phyloP scores from a whole-genome alignment of 2,113 vertebrate species.

The Loxodonta africana region DNA sequence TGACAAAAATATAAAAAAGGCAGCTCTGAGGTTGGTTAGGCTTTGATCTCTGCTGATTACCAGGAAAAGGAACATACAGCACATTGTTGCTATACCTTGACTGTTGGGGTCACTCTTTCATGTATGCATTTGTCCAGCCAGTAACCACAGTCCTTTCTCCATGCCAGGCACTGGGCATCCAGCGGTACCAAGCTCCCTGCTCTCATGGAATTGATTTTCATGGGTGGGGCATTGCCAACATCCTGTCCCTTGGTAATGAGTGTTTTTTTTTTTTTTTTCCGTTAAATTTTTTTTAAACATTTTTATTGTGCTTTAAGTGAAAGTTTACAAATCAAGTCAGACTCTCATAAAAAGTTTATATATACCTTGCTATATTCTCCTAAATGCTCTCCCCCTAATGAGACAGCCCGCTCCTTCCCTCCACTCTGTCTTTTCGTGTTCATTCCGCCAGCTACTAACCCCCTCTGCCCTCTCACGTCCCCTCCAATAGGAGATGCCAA shows the following conservation, averaged over 20 bases:
- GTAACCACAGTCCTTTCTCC: not conserved
- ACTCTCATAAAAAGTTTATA: not conserved
- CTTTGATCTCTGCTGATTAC: accelerated
- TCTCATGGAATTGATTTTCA: not conserved
- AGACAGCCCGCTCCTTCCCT: too few relatives aligned
- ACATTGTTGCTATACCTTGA: too few relatives aligned
- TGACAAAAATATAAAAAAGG: too few relatives aligned
- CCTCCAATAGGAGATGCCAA: too few relatives aligned
- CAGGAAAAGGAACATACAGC: accelerated
- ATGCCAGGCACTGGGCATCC: accelerated
- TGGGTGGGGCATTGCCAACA: accelerated
- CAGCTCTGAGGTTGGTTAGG: not conserved
- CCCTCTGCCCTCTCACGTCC: too few relatives aligned
- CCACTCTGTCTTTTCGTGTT: too few relatives aligned
- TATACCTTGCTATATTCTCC: too few relatives aligned
- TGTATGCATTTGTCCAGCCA: not conserved
- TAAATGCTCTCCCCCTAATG: too few relatives aligned
- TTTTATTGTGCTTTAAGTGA: not conserved
- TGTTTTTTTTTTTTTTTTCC: not conserved
- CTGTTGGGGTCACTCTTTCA: accelerated
- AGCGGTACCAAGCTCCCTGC: not conserved
- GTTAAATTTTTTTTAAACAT: not conserved
- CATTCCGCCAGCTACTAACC: too few relatives aligned
- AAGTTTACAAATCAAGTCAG: not conserved
- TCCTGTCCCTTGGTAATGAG: not conserved